phyloP scores from a whole-genome alignment of 1,140 invertebrate genomes.

The Globodera ellingtonae region DNA sequence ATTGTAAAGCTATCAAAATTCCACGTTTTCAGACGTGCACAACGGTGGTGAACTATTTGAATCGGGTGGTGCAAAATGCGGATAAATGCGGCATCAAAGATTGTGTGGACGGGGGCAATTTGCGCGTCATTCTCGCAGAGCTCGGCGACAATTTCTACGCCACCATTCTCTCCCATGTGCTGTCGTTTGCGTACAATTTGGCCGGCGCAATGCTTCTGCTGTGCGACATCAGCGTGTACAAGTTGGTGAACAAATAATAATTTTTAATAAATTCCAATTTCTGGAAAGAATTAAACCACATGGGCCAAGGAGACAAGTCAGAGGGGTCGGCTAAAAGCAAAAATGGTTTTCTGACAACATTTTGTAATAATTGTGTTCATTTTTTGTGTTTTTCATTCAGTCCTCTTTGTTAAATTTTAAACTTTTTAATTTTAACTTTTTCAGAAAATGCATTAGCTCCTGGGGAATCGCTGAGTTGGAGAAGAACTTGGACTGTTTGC shows the following conservation, averaged over 20 bases:
- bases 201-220: conserved; percentile 95
- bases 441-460: conserved; percentile 69
- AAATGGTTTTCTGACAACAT: too few species aligned
- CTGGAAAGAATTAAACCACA: too few species aligned
- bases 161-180: conserved; percentile 91
- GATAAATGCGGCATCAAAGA: conserved; percentile 73
- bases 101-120: conserved; percentile 89
- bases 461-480: conserved; percentile 78
- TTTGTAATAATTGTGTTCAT: too few species aligned
- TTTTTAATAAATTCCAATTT: neutral
- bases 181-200: conserved; percentile 91
- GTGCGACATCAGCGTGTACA: conserved; percentile 92
- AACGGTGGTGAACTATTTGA: conserved; percentile 83
- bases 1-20: conserved; percentile 20
- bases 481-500: conserved; percentile 87
- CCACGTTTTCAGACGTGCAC: conserved; percentile 77
- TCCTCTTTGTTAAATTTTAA: neutral
- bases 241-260: conserved; percentile 71
- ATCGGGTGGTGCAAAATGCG: conserved; percentile 71
- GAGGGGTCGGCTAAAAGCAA: too few species aligned
- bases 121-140: conserved; percentile 82
- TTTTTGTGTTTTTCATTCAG: too few species aligned
- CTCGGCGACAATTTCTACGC: conserved; percentile 86
- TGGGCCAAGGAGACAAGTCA: too few species aligned
- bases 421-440: conserved; percentile 56